Conservation (phyloP, 2,888 invertebrate genomes). For the Maniola hyperantus region DNA sequence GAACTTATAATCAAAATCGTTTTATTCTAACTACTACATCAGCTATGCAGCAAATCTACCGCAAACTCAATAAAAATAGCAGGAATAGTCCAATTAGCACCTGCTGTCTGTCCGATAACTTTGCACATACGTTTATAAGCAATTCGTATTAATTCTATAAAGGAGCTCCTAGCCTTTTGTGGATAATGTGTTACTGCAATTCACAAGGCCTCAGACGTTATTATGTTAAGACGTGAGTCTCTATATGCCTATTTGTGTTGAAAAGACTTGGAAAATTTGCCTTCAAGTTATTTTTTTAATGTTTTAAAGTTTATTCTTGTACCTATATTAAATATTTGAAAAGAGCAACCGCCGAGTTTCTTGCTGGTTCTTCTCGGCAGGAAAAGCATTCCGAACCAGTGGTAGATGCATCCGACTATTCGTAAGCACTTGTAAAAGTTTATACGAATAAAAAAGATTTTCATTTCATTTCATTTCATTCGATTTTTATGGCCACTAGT, state of each 20-base stretch:
- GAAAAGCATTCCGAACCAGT: no score
- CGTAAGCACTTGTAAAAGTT: no score
- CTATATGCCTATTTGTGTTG: background rate
- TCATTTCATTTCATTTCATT: no score
- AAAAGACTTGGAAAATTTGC: background rate
- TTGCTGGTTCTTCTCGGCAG: no score
- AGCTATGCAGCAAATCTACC: conserved; percentile 17
- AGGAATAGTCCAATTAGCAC: conserved; percentile 26
- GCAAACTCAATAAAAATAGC: conserved; percentile 26
- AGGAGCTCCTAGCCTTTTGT: conserved; percentile 31
- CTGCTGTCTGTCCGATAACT: conserved; percentile 26
- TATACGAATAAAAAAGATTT: no score
- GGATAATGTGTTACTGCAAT: conserved; percentile 32
- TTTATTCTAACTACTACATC: background rate
- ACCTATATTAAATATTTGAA: no score
- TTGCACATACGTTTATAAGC: conserved; percentile 41
- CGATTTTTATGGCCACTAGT: no score
- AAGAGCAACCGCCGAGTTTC: no score
- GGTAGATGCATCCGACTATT: no score
- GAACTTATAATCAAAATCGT: no score
- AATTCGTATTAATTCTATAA: conserved; percentile 47
- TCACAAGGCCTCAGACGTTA: conserved; percentile 15
- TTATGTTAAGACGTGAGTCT: background rate
- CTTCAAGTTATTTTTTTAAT: no score
- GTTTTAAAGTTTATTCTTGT: no score